Evolutionary conservation across 1,140 invertebrate genomes (phyloP), one percentile per base, ranked within the genome.

Genomic region (Harpegnathos saltator): DNA sequence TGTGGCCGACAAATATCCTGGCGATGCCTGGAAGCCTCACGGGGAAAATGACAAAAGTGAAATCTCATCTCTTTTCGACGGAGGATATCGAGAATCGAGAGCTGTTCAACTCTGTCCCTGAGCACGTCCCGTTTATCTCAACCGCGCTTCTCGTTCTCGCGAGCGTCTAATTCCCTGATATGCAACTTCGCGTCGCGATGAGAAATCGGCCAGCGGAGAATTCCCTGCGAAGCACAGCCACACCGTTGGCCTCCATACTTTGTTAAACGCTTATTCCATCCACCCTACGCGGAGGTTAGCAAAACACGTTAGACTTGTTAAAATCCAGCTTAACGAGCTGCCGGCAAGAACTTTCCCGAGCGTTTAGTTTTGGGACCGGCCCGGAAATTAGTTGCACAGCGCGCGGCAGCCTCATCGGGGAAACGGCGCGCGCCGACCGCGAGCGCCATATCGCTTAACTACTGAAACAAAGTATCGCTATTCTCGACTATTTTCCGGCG

Each of bases 321-420:
- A 50, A 77, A 65, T 77, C 61, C 52, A 77, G 65, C 73, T 77
- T 77, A 77, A 77, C 52, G 73, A 77, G 61, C 44, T 65, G 62
- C 73, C 33, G 33, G 61, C 73, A 77, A 77, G 62, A 77, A 77
- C 26, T 77, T 77, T 29, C 9, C 15, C n/a, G 74, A 9, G 9
- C 48, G 74, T 54, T 54, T 77, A 54, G 61, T 77, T 77, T 77
- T 66, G 26, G 62, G 38, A 38, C 61, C 74, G 66, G 48, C 19
- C 26, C 48, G 50, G 62, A 77, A 66, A 77, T 77, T 77, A 66
- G 61, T 77, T 66, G 61, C 50, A 75, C 24, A 38, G 52, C 19
- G 26, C 71, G 9, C 33, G 15, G 48, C 61, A 66, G 62, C 66
- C 62, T 77, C 50, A 77, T 77, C 62, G 74, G 3, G n/a, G 50